phyloP scores from a whole-genome alignment of 1,140 invertebrate species.

The Aethina tumida region DNA sequence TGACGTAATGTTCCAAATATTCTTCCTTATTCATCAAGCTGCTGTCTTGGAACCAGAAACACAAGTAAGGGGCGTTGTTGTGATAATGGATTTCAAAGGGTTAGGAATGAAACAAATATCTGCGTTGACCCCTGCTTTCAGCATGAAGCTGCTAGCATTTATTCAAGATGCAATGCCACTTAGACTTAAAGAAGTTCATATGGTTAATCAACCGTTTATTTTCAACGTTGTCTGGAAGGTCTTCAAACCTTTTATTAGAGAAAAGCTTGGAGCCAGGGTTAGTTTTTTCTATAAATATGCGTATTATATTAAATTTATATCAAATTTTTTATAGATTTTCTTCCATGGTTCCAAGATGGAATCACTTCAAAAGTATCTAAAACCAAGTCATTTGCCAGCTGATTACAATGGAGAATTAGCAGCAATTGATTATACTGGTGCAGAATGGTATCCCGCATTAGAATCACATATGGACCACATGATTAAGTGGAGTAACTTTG shows the following conservation, averaged over 20 bases:
- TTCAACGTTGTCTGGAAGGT: constrained; percentile 83
- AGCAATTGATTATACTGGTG: constrained; percentile 61
- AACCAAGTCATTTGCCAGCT: constrained; percentile 54
- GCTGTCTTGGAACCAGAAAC: constrained; percentile 64
- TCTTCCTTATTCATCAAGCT: constrained; percentile 66
- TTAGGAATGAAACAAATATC: constrained; percentile 60
- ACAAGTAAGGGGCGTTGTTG: constrained; percentile 62
- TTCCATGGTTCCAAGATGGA: constrained; percentile 69
- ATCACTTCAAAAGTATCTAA: constrained; percentile 55
- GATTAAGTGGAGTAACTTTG: constrained; percentile 54
- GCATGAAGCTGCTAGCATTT: constrained; percentile 62
- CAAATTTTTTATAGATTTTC: constrained; percentile 45
- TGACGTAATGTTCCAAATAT: constrained; percentile 64
- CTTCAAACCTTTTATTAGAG: constrained; percentile 77
- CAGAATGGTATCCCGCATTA: constrained; percentile 62
- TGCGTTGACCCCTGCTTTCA: constrained; percentile 52
- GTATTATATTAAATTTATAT: too few species aligned
- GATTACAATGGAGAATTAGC: constrained; percentile 67
- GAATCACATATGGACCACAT: constrained; percentile 51
- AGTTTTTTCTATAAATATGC: too few species aligned
- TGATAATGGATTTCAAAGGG: constrained; percentile 72
- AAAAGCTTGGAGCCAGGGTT: constrained; percentile 74
- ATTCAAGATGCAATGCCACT: constrained; percentile 84
- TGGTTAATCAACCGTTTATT: constrained; percentile 80
- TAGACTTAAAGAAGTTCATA: constrained; percentile 80